These are phyloP conservation scores for Ormyrus rosae DNA, from an alignment of 2,888 invertebrate species.

Conservation along the genomic window DNA sequence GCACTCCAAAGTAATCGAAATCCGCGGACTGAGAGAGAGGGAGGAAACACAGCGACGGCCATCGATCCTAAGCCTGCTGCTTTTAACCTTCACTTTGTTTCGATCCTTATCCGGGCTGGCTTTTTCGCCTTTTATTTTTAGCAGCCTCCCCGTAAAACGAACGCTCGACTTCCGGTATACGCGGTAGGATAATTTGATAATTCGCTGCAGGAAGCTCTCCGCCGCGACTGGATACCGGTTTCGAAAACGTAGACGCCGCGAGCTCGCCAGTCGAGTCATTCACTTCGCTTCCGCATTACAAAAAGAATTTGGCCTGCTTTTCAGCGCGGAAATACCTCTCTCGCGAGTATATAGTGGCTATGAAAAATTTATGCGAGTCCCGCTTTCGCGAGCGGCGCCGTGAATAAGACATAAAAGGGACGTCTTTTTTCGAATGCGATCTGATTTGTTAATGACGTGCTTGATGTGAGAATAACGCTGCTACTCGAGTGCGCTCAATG, in stretches of 20 bases:
- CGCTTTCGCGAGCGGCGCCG: neutral
- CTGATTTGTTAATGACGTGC: neutral
- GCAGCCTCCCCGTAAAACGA: conserved; percentile 8
- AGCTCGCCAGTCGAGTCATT: neutral
- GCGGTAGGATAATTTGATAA: conserved; percentile 32
- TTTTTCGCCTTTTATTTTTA: neutral
- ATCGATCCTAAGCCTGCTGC: conserved; percentile 65
- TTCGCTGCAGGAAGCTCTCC: neutral
- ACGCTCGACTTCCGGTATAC: conserved; percentile 32
- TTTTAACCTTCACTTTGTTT: conserved; percentile 61
- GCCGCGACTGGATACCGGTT: conserved; percentile 22
- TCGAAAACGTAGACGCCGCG: neutral
- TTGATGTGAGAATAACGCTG: neutral
- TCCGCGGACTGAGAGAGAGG: conserved; percentile 57
- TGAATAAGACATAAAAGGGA: conserved; percentile 30
- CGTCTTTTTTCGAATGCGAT: neutral
- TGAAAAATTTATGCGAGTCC: conserved; percentile 27
- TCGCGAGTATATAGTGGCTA: neutral
- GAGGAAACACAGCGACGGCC: conserved; percentile 35
- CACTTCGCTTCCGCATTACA: conserved; percentile 34
- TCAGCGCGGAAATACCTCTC: conserved; percentile 12
- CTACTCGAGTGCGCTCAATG: neutral
- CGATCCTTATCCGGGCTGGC: conserved; percentile 3
- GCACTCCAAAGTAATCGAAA: conserved; percentile 70
- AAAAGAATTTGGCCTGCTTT: conserved; percentile 50